phyloP scores from a whole-genome alignment of 2,797 vertebrate genomes.

The Botia kubotai region DNA sequence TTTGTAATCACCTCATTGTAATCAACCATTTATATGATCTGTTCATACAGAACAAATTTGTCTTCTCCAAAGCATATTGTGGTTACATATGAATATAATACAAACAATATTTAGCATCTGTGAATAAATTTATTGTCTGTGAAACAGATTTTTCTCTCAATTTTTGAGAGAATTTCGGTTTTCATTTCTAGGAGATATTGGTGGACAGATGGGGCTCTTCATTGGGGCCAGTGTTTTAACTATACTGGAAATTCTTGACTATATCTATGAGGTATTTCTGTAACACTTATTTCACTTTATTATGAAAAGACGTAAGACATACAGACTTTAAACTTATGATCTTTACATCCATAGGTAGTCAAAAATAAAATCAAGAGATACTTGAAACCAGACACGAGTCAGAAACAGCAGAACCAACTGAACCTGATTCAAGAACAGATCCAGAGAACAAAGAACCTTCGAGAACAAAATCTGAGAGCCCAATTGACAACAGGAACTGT shows the following conservation, averaged over 20 bases:
- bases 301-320: not conserved
- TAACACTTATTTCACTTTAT: not conserved
- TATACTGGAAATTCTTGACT: constrained; percentile 95
- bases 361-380: constrained; percentile 85
- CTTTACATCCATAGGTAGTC: constrained; percentile 80
- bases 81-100: not conserved
- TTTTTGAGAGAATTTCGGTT: constrained; percentile 32
- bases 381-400: constrained; percentile 84
- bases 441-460: constrained; percentile 54
- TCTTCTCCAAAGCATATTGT: not conserved
- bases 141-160: not conserved
- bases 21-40: not conserved
- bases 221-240: constrained; percentile 97
- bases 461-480: constrained; percentile 53
- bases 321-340: not conserved
- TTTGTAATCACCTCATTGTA: not conserved
- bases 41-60: not conserved
- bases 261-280: constrained; percentile 89
- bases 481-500: constrained; percentile 81
- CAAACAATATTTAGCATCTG: not conserved
- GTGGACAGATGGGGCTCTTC: constrained; percentile 98
- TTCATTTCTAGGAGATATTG: constrained; percentile 88
- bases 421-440: constrained; percentile 68
- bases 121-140: not conserved
- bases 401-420: constrained; percentile 71